Evolutionary conservation across 2,888 invertebrate genomes (phyloP), one percentile per base, ranked within the genome.

Genomic region (Sinohyriopsis cumingii): DNA sequence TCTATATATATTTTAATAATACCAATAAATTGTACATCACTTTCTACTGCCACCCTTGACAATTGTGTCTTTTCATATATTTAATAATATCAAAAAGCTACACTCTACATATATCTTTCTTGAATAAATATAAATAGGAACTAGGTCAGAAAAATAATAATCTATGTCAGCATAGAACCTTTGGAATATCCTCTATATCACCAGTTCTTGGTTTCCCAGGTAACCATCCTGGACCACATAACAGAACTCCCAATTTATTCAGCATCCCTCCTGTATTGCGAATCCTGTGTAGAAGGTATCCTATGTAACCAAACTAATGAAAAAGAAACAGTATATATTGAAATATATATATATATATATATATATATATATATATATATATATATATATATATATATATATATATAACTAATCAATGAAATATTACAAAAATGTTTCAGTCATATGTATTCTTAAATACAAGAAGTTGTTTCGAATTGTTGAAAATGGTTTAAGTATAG

Each of bases 211-310:
- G 93, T 67, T 92, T 93, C 0, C 96, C 96, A 0, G 96, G 95
- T 78, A 93, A 91, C 96, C 96, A 97, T 80, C 96, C 96, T 0
- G 96, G 96, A 0, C 96, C 96, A 91, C 94, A 95, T 87, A 95
- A 93, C 3, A 95, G 85, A 0, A 94, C 94, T 18, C 92, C 92
- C 24, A 96, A 81, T 88, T 94, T 95, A 84, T 95, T 91, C 0
- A 88, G 90, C 91, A 93, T 92, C 0, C 91, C 92, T 18, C 91
- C 86, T 90, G 94, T 93, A 0, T 90, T 88, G 59, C 91, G 90
- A 85, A 93, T 92, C 84, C 93, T 94, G 65, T 93, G 91, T 1
- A 93, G 88, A 56, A 95, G 93, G 84, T 94, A 93, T 67, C 91
- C 91, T 0, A 93, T 93, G 89, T 95, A 95, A 89, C 95, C 95